Conservation (phyloP, 2,797 vertebrate species). For the Staurois parvus region DNA sequence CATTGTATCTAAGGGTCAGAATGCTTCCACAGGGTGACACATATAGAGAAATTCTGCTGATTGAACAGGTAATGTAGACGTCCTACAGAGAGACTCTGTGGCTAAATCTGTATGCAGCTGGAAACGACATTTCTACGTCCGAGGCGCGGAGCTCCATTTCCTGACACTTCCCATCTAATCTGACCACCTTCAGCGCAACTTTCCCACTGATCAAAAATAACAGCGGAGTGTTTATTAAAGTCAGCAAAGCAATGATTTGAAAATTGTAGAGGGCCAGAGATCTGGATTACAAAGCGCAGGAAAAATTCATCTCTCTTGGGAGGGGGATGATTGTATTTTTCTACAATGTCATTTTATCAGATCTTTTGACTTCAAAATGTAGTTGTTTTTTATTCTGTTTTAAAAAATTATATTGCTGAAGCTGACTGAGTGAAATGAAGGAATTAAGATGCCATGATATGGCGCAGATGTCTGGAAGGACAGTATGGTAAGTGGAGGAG, state of each 20-base stretch:
- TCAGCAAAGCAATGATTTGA: slow-evolving; percentile 76
- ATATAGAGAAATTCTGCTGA: not conserved
- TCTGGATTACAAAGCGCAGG: not conserved
- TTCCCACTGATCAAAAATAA: slow-evolving; percentile 71
- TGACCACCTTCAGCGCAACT: slow-evolving; percentile 66
- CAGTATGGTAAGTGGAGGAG: too few species aligned
- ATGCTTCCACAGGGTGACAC: not conserved
- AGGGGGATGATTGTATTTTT: slow-evolving; percentile 1
- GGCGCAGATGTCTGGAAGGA: too few species aligned
- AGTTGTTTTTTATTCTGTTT: not conserved
- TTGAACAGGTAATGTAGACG: not conserved
- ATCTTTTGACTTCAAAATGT: slow-evolving; percentile 1
- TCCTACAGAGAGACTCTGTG: not conserved
- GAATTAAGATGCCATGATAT: too few species aligned
- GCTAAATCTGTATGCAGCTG: slow-evolving; percentile 61
- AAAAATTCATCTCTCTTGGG: not conserved
- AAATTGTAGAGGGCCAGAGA: slow-evolving; percentile 66
- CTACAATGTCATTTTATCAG: slow-evolving; percentile 5
- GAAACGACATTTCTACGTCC: slow-evolving; percentile 62
- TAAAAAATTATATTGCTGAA: not conserved
- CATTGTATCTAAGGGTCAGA: not conserved
- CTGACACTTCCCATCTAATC: slow-evolving; percentile 69
- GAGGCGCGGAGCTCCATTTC: slow-evolving; percentile 61
- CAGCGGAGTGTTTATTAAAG: slow-evolving; percentile 69
- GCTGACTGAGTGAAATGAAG: not conserved